Percentiles rank a stretch among this genome's conserved stretches.
Evolutionary conservation across 1,140 invertebrate genomes (phyloP).

Genomic region (Pseudomyrmex cubaensis): DNA sequence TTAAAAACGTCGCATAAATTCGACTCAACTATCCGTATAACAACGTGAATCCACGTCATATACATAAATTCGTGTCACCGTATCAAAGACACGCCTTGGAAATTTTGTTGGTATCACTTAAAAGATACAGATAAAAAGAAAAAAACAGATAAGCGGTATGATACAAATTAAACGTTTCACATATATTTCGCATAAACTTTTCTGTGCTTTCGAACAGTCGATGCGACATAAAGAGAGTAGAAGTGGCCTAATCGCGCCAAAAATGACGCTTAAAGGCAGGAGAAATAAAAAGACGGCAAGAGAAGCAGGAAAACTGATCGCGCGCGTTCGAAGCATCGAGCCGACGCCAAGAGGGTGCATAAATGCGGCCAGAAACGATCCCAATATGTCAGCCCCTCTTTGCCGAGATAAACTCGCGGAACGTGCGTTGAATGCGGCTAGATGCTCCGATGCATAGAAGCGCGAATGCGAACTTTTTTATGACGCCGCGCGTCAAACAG

Average conservation of each 20-base stretch:
- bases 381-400: conserved; percentile 81
- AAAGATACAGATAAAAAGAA: not conserved
- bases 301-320: conserved; percentile 54
- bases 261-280: conserved; percentile 5
- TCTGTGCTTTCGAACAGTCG: not conserved
- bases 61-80: conserved; percentile 33
- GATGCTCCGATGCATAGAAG: not conserved
- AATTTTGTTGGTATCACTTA: not conserved
- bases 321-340: conserved; percentile 50
- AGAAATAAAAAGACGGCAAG: conserved; percentile 11
- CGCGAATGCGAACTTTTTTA: conserved; percentile 57
- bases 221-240: not conserved
- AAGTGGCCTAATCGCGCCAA: not conserved
- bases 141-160: not conserved
- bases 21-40: not conserved
- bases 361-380: conserved; percentile 81
- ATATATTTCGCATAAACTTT: too few species aligned
- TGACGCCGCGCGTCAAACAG: conserved; percentile 62
- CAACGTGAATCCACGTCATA: not conserved
- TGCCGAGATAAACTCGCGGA: conserved; percentile 79
- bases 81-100: conserved; percentile 7
- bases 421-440: conserved; percentile 78
- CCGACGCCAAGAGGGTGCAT: conserved; percentile 75
- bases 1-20: conserved; percentile 25
- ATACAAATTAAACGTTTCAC: not conserved